A percentile compares a stretch with the other conserved stretches of the same genome.
Evolutionary conservation across 2,888 invertebrate genomes (phyloP).

Genomic region (Chrysotoxum bicinctum): DNA sequence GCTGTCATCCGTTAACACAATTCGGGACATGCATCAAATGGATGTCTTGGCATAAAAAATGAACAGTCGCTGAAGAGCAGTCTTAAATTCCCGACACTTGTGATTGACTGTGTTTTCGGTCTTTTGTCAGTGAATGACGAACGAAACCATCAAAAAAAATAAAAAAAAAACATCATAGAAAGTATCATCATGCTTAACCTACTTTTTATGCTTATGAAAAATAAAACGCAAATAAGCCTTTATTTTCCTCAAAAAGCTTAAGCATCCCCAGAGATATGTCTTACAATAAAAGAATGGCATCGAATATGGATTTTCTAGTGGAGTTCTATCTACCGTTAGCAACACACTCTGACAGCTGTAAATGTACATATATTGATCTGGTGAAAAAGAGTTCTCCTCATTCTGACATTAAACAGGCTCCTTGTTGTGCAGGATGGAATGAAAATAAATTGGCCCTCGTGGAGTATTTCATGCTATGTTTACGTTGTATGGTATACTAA

Average conservation of each 20-base stretch:
- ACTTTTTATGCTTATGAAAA: background rate
- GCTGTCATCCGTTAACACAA: background rate
- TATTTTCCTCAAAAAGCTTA: conserved; percentile 3
- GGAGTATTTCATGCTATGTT: conserved; percentile 38
- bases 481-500: conserved; percentile 41
- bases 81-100: conserved; percentile 32
- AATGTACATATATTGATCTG: conserved; percentile 32
- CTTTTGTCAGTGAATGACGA: conserved; percentile 17
- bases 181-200: conserved; percentile 6
- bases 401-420: conserved; percentile 8
- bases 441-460: conserved; percentile 56
- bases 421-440: conserved; percentile 19
- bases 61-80: conserved; percentile 5
- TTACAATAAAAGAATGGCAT: conserved; percentile 43
- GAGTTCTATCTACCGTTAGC: background rate
- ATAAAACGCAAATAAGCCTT: conserved; percentile 22
- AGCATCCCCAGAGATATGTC: conserved; percentile 6
- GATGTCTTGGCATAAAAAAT: conserved; percentile 7
- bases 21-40: conserved; percentile 16
- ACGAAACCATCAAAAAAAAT: conserved; percentile 11
- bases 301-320: conserved; percentile 55
- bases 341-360: conserved; percentile 5
- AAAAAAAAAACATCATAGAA: background rate
- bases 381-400: background rate
- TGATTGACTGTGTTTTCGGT: conserved; percentile 34